Evolutionary conservation across 2,113 vertebrate genomes (phyloP), one percentile per base, ranked within the genome.

Genomic region (Mustela lutreola): DNA sequence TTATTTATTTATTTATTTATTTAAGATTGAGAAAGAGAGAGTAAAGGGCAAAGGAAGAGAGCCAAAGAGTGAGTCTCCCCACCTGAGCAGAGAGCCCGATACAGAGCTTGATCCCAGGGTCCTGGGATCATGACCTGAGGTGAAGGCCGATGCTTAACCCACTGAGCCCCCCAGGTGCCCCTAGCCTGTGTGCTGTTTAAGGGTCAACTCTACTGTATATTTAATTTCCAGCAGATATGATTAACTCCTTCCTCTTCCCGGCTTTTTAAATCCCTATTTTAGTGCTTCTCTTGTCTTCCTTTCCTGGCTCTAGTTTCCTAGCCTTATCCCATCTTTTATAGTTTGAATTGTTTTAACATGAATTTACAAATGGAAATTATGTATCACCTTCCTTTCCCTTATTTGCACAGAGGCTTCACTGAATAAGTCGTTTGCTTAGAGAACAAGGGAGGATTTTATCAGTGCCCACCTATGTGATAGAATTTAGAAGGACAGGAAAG

Each of bases 291-390:
- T 16, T 79, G 12, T 36, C 80, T 70, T 92, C 48, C 26, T 93
- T 97, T 28, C 10, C 10, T 53, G 33, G 9, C 42, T 39, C 24
- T 11, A 73, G 73, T 33, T 71, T 75, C 22, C 53, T 48, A 12
- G 33, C 31, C 7, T 71, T 73, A 73, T 45, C 16, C 19, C 22
- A 16, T 78, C 39, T 65, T 95, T 95, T 67, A 71, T 33, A 67
- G 36, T 90, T 94, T 91, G 36, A 67, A 62, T 16, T 84, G 31
- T 89, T 96, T 94, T 76, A 85, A 79, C 78, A 31, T 70, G 76
- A 85, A 93, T 58, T 28, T 67, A 11, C 36, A 63, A 63, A 11
- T 70, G 45, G 45, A 62, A 67, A 24, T 33, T 45, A 79, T 45
- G 5, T 81, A 65, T n/a, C 12, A 73, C 11, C 78, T 94, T 93